phyloP scores from a whole-genome alignment of 2,113 vertebrate species.

The Microtus richardsoni region DNA sequence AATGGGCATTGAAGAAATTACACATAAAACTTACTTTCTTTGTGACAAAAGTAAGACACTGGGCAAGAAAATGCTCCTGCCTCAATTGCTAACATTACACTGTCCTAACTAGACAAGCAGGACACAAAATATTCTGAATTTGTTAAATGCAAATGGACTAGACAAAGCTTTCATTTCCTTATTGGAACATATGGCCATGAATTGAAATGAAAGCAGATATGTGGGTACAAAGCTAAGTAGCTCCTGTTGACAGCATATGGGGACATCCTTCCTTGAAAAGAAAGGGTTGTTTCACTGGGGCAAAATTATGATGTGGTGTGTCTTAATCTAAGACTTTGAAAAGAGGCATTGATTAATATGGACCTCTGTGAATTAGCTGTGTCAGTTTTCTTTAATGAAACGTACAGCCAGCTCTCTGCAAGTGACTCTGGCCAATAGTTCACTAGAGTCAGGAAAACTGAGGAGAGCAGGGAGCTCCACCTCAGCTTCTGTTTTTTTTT shows the following conservation, averaged over 20 bases:
- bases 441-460: not conserved
- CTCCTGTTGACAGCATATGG: not conserved
- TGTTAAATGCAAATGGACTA: too few relatives aligned
- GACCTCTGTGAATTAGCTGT: not conserved
- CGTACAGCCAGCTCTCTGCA: not conserved
- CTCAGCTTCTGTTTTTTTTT: conserved; percentile 7
- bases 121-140: too few relatives aligned
- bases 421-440: not conserved
- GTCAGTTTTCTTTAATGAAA: conserved; percentile 32
- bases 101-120: too few relatives aligned
- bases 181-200: conserved; percentile 75
- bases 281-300: not conserved
- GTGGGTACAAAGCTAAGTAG: not conserved
- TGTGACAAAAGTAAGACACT: too few relatives aligned
- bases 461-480: not conserved
- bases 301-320: not conserved
- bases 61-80: too few relatives aligned
- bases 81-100: too few relatives aligned
- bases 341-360: not conserved
- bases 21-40: too few relatives aligned
- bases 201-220: not conserved
- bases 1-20: too few relatives aligned
- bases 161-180: conserved; percentile 76
- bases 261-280: not conserved
- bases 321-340: not conserved